Base-by-base conservation (phyloP, 2,113 vertebrate genomes). In the Saccopteryx leptura region DNA sequence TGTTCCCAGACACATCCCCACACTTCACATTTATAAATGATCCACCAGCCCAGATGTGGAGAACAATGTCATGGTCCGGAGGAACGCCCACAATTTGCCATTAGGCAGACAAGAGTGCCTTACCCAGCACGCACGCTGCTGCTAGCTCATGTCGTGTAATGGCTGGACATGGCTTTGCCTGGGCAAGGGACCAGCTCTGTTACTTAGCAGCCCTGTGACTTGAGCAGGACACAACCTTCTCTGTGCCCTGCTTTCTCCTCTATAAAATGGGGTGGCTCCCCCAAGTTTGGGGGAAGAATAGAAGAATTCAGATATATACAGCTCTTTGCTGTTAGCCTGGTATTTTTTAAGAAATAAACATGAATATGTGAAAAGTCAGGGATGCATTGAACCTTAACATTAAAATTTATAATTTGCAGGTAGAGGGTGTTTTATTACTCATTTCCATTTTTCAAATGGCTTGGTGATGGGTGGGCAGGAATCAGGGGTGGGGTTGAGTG, bases 71-170 rank as follows among this genome's bases (percentile, higher is more conserved):
- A 0, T 1, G 8, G 26, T 26, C 12, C 5, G 48, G 58, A 24
- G 48, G 74, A 56, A 23, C 0, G 8, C n/a, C 7, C 74, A 2
- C 2, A 11, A 33, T 31, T 56, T 33, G 28, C 61, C 48, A 21
- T 1, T 7, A 39, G 63, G 46, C 54, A 2, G 9, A 65, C 33
- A n/a, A 46, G 56, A 56, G 69, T 52, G 4, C 68, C 52, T 28
- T 2, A 9, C 1, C 4, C 24, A 9, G 39, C 39, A 39, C 39
- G 39, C 12, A 23, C 17, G 7, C 0, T 14, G 39, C 39, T 9
- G 4, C 61, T 14, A 14, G 46, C 24, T 9, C 33, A 10, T 8
- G 1, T 1, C 2, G 8, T 13, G 61, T 6, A 3, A 5, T 1
- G 21, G 71, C 61, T 13, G 68, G 50, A 24, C 26, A 15, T 11